Conservation (phyloP, 2,888 invertebrate species). For the Plebejus argus region DNA sequence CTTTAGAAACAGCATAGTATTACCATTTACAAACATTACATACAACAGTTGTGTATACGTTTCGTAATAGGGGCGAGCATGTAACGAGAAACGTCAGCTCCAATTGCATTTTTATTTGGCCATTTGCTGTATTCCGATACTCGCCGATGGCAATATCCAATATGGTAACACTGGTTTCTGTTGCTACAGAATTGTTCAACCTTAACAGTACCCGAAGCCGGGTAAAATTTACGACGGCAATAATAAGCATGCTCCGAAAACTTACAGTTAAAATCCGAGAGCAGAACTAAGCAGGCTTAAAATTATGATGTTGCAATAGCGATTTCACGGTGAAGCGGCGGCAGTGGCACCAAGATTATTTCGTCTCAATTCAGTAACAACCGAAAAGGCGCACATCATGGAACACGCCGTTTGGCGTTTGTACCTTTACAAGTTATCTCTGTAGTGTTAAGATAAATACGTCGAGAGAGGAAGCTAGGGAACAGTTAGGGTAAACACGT, state of each 20-base stretch:
- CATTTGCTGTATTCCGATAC: constrained; percentile 21
- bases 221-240: neutral
- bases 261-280: constrained; percentile 1
- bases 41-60: neutral
- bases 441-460: neutral
- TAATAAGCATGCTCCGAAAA: neutral
- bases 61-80: neutral
- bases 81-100: constrained; percentile 5
- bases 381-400: neutral
- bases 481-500: constrained; percentile 50
- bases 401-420: neutral
- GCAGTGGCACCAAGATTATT: neutral
- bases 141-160: neutral
- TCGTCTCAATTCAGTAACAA: constrained; percentile 8
- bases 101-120: constrained; percentile 15
- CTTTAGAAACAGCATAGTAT: neutral
- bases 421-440: neutral
- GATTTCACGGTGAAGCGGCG: constrained; percentile 4
- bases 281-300: constrained; percentile 17
- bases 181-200: neutral
- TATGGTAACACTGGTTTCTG: neutral
- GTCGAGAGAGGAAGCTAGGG: constrained; percentile 32
- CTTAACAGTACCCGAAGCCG: neutral
- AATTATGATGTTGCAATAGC: constrained; percentile 17
- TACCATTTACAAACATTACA: neutral